Evolutionary conservation across 2,888 invertebrate species (phyloP).

Genomic region (Drosophila anomalata): DNA sequence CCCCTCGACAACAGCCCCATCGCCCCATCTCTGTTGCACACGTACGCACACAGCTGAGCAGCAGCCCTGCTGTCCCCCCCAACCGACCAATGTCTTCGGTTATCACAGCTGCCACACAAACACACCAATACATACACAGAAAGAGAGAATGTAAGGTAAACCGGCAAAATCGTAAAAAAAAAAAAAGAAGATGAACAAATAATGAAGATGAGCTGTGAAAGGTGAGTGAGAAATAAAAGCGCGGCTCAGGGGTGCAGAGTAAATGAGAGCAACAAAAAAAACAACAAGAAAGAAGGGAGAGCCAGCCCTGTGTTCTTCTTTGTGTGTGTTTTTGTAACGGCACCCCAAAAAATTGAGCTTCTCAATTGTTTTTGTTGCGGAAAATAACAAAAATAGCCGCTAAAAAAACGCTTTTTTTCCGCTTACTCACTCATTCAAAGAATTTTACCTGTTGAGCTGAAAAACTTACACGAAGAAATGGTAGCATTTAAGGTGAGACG

Average conservation of each 20-base stretch:
- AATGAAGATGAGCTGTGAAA: slow-evolving; percentile 60
- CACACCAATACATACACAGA: slow-evolving; percentile 21
- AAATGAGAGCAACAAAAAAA: slow-evolving; percentile 1
- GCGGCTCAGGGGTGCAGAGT: slow-evolving; percentile 22
- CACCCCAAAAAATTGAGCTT: slow-evolving; percentile 35
- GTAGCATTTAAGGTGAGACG: slow-evolving; percentile 27
- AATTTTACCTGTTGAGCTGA: slow-evolving; percentile 72
- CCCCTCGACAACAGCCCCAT: slow-evolving; percentile 13
- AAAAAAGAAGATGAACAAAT: slow-evolving; percentile 35
- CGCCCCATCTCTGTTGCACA: slow-evolving; percentile 30
- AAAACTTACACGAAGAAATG: slow-evolving; percentile 57
- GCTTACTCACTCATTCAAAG: slow-evolving; percentile 41
- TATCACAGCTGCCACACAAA: slow-evolving; percentile 66
- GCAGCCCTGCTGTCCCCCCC: slow-evolving; percentile 24
- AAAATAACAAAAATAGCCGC: slow-evolving; percentile 67
- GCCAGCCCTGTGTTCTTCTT: background rate
- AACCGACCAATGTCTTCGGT: slow-evolving; percentile 17
- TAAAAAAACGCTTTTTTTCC: slow-evolving; percentile 27
- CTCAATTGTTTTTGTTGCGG: slow-evolving; percentile 16
- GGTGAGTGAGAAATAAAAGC: slow-evolving; percentile 34
- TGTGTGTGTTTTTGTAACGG: slow-evolving; percentile 42
- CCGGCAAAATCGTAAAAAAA: slow-evolving; percentile 71
- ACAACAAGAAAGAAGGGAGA: background rate
- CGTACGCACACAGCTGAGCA: slow-evolving; percentile 73
- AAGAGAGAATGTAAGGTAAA: slow-evolving; percentile 58